A percentile compares a stretch with the other conserved stretches of the same genome.
Evolutionary conservation across 2,113 vertebrate species (phyloP).

Genomic region (Ivindomyrus marchei): DNA sequence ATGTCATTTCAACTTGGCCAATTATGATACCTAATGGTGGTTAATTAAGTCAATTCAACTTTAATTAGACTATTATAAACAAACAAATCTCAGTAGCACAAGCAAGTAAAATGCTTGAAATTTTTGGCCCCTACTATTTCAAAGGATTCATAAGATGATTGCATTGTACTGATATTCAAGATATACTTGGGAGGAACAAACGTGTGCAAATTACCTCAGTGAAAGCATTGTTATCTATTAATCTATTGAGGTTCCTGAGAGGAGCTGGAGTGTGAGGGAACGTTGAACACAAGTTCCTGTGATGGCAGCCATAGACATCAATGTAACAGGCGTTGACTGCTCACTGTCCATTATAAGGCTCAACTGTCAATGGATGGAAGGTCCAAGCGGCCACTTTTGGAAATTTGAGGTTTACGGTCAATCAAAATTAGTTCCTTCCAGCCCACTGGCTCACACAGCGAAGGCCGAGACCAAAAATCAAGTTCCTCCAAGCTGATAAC

Average conservation of each 20-base stretch:
- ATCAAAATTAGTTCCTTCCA: constrained; percentile 66
- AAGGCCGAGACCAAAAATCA: constrained; percentile 27
- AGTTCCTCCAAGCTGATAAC: constrained; percentile 36
- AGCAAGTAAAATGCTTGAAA: neutral
- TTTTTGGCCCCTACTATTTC: neutral
- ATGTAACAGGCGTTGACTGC: constrained; percentile 61
- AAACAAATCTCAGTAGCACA: neutral
- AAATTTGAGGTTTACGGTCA: constrained; percentile 55
- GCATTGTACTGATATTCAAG: neutral
- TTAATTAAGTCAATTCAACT: neutral
- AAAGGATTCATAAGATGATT: neutral
- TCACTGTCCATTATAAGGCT: constrained; percentile 64
- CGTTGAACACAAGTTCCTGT: constrained; percentile 23
- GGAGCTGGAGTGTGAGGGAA: neutral
- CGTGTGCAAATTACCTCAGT: neutral
- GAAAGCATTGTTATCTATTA: neutral
- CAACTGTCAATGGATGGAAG: constrained; percentile 48
- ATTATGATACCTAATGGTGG: neutral
- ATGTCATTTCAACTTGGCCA: neutral
- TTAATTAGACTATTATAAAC: neutral
- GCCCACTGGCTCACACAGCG: constrained; percentile 50
- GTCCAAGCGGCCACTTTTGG: constrained; percentile 43
- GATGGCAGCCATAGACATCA: constrained; percentile 45
- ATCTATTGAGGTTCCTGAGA: neutral
- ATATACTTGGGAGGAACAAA: neutral